Evolutionary conservation across 2,113 vertebrate genomes (phyloP), one percentile per base, ranked within the genome.

Genomic region (Psittacara wagleri): DNA sequence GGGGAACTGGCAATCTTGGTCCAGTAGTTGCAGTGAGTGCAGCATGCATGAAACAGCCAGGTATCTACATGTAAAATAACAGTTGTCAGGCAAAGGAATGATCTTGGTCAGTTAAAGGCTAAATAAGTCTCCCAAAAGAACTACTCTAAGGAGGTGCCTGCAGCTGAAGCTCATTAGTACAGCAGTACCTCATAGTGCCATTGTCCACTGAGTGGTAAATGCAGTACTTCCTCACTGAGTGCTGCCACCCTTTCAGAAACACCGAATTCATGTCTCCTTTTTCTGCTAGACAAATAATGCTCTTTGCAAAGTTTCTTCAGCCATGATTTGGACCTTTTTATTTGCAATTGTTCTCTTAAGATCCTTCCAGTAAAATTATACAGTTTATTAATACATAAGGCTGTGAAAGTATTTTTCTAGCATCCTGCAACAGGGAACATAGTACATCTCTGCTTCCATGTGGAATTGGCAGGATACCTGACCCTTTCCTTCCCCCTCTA

Each of bases 171-270:
- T 61, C 33, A 0, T 27, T 3, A 7, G 29, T 19, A 0, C 59
- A 37, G 76, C 59, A 14, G 19, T 1, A 5, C 4, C 49, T 28
- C 5, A 1, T 1, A 8, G 39, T 37, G 63, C 75, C 10, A 0
- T 49, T 43, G 72, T 64, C 59, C 0, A 0, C 80, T 14, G 55
- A 15, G 17, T 7, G 46, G 67, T 23, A 15, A 27, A 13, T 7
- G 67, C 43, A 69, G 86, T 44, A 1, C 41, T 23, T 12, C 2
- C 37, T 12, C 2, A 6, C 1, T 5, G 72, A 17, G 24, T 29
- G 29, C 68, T 72, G 63, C 62, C 77, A 89, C 51, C 51, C 69
- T 35, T 28, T 16, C 66, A 51, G 55, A 76, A 63, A 54, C 66
- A 25, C 51, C 28, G 19, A 25, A 16, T 8, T 72, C 46, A 5